Evolutionary conservation across 2,113 vertebrate species (phyloP).

Genomic region (Cisticola juncidis): DNA sequence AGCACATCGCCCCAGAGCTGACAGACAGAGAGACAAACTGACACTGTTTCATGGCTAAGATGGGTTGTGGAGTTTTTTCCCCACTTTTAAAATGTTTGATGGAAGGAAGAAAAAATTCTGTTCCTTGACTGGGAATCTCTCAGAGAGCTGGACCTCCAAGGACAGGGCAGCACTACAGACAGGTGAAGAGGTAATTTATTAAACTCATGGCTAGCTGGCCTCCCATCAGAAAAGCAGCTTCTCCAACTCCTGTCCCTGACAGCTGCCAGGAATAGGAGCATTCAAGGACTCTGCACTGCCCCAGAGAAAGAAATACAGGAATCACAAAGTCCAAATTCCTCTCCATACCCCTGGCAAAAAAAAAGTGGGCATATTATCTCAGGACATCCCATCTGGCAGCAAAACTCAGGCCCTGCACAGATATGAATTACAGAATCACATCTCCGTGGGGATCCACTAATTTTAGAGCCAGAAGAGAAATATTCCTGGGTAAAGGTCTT

Average conservation of each 20-base stretch:
- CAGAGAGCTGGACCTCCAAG: background rate
- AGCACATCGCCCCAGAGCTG: background rate
- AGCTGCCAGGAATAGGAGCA: background rate
- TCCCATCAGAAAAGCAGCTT: background rate
- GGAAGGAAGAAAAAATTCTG: background rate
- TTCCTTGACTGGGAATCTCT: background rate
- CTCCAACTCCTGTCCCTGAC: background rate
- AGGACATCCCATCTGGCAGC: background rate
- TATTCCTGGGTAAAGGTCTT: background rate
- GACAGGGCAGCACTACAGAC: background rate
- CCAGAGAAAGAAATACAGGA: background rate
- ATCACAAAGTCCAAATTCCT: background rate
- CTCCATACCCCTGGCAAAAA: background rate
- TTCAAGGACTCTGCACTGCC: background rate
- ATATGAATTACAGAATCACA: background rate
- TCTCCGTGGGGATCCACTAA: background rate
- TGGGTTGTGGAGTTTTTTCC: background rate
- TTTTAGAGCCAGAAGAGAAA: background rate
- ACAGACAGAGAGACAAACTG: background rate
- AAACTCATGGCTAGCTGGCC: background rate
- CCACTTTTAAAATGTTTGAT: background rate
- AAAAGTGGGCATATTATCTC: background rate
- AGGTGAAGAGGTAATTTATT: background rate
- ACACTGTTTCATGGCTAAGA: background rate
- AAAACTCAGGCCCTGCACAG: background rate